Conservation (phyloP, 2,113 vertebrate species). For the Megaptera novaeangliae region DNA sequence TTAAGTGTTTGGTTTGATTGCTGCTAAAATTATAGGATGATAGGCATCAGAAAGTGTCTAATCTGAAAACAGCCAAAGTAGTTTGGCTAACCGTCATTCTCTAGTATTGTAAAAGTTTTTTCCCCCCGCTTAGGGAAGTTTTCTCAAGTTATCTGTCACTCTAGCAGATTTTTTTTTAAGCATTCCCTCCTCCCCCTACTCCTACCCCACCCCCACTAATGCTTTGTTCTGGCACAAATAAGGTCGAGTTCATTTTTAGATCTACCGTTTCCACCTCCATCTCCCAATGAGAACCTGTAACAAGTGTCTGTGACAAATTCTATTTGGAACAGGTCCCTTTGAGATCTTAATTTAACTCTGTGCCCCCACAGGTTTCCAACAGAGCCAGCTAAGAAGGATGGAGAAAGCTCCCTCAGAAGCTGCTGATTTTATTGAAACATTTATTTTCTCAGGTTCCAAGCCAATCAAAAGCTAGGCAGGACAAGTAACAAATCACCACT, state of each 20-base stretch:
- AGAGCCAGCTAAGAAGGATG: conserved; percentile 68
- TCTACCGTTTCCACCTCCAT: conserved; percentile 67
- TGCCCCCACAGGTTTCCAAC: conserved; percentile 65
- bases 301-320: conserved; percentile 67
- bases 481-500: not conserved
- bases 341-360: conserved; percentile 69
- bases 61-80: not conserved
- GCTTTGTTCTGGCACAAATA: conserved; percentile 78
- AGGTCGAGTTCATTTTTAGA: conserved; percentile 73
- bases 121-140: not conserved
- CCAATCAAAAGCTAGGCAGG: conserved; percentile 38
- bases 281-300: conserved; percentile 71
- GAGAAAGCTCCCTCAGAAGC: conserved; percentile 64
- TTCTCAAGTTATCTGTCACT: conserved; percentile 62
- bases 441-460: conserved; percentile 41
- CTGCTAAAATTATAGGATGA: conserved; percentile 53
- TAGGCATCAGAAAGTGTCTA: conserved; percentile 10
- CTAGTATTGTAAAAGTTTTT: not conserved
- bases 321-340: conserved; percentile 73
- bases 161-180: not conserved
- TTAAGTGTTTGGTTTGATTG: conserved; percentile 64
- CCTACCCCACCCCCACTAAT: conserved; percentile 59
- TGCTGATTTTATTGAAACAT: conserved; percentile 35
- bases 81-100: conserved; percentile 6
- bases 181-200: not conserved